phyloP scores from a whole-genome alignment of 2,113 vertebrate species.

The Octodon degus region DNA sequence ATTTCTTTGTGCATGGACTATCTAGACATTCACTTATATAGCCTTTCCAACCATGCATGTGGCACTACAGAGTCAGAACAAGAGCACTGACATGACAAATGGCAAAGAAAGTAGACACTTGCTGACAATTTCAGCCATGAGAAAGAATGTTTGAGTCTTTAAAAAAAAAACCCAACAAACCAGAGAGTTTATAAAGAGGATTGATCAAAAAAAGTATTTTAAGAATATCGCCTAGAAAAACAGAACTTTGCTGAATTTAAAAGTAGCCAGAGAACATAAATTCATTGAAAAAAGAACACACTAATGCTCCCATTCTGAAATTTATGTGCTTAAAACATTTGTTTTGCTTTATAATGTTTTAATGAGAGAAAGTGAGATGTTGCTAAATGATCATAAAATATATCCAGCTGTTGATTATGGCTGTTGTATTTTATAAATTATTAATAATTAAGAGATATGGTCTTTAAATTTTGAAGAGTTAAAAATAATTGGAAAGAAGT shows the following conservation, averaged over 20 bases:
- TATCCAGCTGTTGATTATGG: not conserved
- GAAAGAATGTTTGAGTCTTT: not conserved
- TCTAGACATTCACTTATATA: not conserved
- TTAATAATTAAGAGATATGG: conserved; percentile 23
- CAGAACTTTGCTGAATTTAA: not conserved
- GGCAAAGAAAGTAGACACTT: not conserved
- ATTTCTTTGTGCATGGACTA: not conserved
- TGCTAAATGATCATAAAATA: conserved; percentile 46
- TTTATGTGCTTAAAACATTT: conserved; percentile 34
- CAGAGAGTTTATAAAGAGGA: not conserved
- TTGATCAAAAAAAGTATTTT: not conserved
- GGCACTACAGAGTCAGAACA: not conserved
- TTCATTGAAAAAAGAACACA: not conserved
- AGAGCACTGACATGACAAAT: not conserved
- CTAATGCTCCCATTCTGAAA: conserved; percentile 9
- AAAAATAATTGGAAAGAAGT: not conserved
- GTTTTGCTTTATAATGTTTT: conserved; percentile 41
- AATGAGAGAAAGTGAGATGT: not conserved
- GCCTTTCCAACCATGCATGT: not conserved
- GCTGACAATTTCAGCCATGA: not conserved
- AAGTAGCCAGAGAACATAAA: not conserved
- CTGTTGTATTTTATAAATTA: conserved; percentile 12
- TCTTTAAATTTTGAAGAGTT: conserved; percentile 44
- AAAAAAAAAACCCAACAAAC: too few relatives aligned
- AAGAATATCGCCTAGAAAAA: not conserved